Evolutionary conservation across 1,140 invertebrate species (phyloP), one percentile per base, ranked within the genome.

Genomic region (Drosophila subobscura): DNA sequence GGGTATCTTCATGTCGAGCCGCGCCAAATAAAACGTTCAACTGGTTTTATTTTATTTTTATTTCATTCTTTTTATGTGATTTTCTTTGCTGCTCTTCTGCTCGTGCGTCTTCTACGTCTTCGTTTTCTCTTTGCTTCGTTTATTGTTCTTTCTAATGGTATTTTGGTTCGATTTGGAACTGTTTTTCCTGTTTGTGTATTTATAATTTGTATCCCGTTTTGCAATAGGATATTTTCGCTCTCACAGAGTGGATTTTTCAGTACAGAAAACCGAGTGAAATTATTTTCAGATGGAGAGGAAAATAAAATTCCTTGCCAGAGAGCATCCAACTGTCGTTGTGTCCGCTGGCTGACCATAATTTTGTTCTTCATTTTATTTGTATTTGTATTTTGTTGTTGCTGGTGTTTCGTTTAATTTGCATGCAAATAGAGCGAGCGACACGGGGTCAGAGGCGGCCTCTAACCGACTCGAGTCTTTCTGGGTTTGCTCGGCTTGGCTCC

Each of bases 351-450:
- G 33, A 3, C 33, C 0, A 10, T 37, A 37, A 37, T 37, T 37
- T 37, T 12, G 33, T 3, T 12, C 25, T 44, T 8, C 37, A 16
- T 45, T 59, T 44, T 5, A 29, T 14, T 47, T 52, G 50, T 60
- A 25, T 37, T 27, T 56, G 22, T 46, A 40, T 54, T 37, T 5
- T 27, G 6, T 5, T 53, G n/a, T n/a, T 23, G 47, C 6, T 53
- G 57, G 51, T 72, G 46, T 73, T 73, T 61, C 55, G 63, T 67
- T 77, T 80, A 84, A 85, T 86, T 85, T 77, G 57, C 66, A 86
- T 85, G 77, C 81, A 80, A 85, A 85, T 86, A 74, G 81, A 67
- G 61, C 58, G 45, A 20, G 16, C 56, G 40, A 46, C 27, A 46
- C 27, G 58, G 80, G 61, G 83, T 70, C 79, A 65, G 41, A 41